Evolutionary conservation across 2,113 vertebrate species (phyloP), one percentile per base, ranked within the genome.

Genomic region (Marmota flaviventris): DNA sequence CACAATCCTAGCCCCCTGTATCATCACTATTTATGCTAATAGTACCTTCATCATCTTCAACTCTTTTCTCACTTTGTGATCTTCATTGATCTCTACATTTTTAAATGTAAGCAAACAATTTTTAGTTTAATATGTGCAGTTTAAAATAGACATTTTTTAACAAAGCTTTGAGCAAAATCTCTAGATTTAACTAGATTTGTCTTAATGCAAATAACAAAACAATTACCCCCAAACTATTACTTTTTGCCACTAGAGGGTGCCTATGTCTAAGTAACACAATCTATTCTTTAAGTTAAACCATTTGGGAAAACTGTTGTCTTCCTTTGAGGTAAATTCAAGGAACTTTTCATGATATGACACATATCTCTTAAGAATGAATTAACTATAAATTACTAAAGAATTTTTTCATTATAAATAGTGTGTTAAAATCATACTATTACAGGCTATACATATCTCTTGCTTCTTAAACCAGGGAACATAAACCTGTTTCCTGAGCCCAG

Each of bases 311-410:
- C 70, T 0, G 17, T 87, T 58, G 63, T 90, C 95, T 96, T 94
- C 92, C 92, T 93, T 93, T 91, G 91, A 96, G 78, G 86, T 92
- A 94, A 93, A 96, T 75, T 39, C 72, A 29, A 25, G 39, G 25
- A 42, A 39, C 67, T 95, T 94, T 96, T 92, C 77, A 86, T 65
- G 37, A 72, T 77, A 69, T 48, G 27, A 91, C 85, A 73, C 81
- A 67, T 34, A 48, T 70, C 56, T 89, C 45, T 89, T 65, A 69
- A 88, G 9, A 92, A 45, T 61, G 76, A 91, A 97, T 72, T 13
- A 75, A 25, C 39, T 73, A 34, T 4, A 27, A 58, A 37, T 84
- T 63, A 27, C n/a, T 48, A 34, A 84, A 84, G 69, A 91, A 65
- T 45, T 61, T 95, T 20, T 34, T 94, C 6, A 48, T 82, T 91